A percentile compares a stretch with the other conserved stretches of the same genome.
Conservation (phyloP, 30 jellyfish, hydroid and myxozoan genomes). For the Sanderia malayensis region DNA sequence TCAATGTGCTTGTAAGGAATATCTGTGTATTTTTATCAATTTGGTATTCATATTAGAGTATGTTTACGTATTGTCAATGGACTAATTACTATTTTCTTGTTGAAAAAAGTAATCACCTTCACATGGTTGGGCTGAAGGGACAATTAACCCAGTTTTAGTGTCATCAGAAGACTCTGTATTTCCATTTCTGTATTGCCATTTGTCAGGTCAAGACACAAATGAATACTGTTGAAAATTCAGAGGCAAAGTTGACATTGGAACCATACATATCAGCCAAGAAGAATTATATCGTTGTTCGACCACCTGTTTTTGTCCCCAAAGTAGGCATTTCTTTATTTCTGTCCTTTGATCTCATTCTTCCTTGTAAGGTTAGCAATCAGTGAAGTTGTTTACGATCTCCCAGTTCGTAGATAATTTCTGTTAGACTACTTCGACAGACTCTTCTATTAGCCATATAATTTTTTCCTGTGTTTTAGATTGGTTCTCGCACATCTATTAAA, state of each 20-base stretch:
- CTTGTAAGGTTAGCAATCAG: background rate
- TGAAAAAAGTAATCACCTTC: background rate
- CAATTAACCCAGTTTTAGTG: background rate
- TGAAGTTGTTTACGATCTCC: background rate
- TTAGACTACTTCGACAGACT: background rate
- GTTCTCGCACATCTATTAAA: background rate
- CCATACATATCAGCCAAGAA: conserved; percentile 36
- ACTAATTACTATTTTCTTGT: too few species aligned
- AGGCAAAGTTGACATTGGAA: conserved; percentile 5
- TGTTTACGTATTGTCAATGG: too few species aligned
- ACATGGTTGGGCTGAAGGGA: background rate
- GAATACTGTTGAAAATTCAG: background rate
- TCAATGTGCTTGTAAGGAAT: background rate
- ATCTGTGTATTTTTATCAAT: too few species aligned
- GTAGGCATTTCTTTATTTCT: conserved; percentile 14
- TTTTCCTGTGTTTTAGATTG: conserved; percentile 1
- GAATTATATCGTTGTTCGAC: conserved; percentile 28
- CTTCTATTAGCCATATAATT: too few species aligned
- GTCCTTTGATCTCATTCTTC: too few species aligned
- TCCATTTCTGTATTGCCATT: background rate
- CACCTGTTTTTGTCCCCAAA: conserved; percentile 7
- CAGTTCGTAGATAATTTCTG: background rate
- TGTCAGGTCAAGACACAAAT: conserved; percentile 26
- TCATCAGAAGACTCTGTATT: too few species aligned
- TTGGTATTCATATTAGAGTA: too few species aligned